These are phyloP conservation scores for Spizaetus ornatus DNA, from an alignment of 2,113 vertebrate genomes.

Conservation along the genomic window DNA sequence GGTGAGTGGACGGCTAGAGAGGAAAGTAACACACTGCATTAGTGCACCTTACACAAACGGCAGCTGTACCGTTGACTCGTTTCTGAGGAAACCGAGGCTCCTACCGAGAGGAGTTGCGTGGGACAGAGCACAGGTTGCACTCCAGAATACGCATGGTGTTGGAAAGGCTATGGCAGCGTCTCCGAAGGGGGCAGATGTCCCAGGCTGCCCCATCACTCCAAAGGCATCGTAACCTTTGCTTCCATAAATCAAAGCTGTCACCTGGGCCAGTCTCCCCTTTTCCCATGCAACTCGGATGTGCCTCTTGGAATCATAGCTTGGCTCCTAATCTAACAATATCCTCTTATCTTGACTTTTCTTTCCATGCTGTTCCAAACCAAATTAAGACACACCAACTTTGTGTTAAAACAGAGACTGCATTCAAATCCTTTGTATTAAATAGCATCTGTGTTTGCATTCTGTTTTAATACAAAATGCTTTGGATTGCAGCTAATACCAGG, in stretches of 20 bases:
- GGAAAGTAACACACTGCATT: accelerated
- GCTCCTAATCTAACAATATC: not conserved
- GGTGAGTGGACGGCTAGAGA: not conserved
- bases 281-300: not conserved
- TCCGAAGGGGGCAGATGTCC: not conserved
- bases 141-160: not conserved
- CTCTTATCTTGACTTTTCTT: conserved; percentile 38
- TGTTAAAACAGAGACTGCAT: conserved; percentile 50
- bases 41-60: not conserved
- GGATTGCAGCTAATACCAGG: conserved; percentile 79
- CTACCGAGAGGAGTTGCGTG: not conserved
- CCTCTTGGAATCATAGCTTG: not conserved
- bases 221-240: not conserved
- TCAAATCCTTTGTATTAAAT: conserved; percentile 68
- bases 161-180: not conserved
- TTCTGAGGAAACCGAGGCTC: not conserved
- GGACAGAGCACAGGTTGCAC: not conserved
- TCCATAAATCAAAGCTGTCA: not conserved
- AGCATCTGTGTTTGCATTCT: conserved; percentile 73
- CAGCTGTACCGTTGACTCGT: not conserved
- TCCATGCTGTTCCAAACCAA: conserved; percentile 43
- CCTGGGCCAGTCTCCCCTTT: not conserved
- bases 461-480: conserved; percentile 79
- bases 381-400: conserved; percentile 61
- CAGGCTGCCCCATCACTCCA: not conserved